Percentiles rank a stretch among this genome's conserved stretches.
These are phyloP conservation scores for Drosophila austrosaltans DNA, from an alignment of 2,888 invertebrate genomes.

Conservation along the genomic window DNA sequence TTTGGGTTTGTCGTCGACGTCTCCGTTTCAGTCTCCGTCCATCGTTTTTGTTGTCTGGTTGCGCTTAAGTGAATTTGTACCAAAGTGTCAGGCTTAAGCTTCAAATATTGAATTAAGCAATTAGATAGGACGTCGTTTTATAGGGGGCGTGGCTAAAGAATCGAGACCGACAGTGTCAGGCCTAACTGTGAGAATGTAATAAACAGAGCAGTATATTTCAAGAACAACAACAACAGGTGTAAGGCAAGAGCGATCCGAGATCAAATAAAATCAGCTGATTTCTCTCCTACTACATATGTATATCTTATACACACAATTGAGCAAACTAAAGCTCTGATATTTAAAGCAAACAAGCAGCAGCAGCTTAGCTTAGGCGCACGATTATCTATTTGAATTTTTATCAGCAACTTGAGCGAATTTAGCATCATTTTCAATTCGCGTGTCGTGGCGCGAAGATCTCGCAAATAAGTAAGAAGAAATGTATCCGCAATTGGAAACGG, in stretches of 20 bases:
- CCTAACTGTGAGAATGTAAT: conserved; percentile 11
- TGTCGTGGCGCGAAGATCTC: conserved; percentile 41
- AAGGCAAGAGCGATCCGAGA: neutral
- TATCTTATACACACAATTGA: conserved; percentile 38
- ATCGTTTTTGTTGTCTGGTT: neutral
- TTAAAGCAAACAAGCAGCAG: conserved; percentile 52
- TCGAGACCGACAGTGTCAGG: conserved; percentile 7
- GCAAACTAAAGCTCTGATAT: conserved; percentile 60
- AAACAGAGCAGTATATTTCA: conserved; percentile 11
- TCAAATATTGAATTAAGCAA: conserved; percentile 48
- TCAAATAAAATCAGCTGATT: conserved; percentile 2
- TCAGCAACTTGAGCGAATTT: conserved; percentile 35
- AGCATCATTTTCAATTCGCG: conserved; percentile 57
- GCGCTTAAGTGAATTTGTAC: conserved; percentile 24
- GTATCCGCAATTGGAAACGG: conserved; percentile 61
- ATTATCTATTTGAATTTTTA: conserved; percentile 28
- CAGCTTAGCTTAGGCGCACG: conserved; percentile 18
- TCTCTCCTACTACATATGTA: neutral
- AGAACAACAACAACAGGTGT: conserved; percentile 14
- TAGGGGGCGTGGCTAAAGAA: conserved; percentile 11
- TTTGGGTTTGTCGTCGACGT: conserved; percentile 8
- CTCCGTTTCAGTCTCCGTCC: neutral
- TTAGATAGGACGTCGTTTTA: conserved; percentile 35
- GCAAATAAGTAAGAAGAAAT: conserved; percentile 27
- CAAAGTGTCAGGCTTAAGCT: conserved; percentile 47